Evolutionary conservation across 2,113 vertebrate species (phyloP).

Genomic region (Falco punctatus): DNA sequence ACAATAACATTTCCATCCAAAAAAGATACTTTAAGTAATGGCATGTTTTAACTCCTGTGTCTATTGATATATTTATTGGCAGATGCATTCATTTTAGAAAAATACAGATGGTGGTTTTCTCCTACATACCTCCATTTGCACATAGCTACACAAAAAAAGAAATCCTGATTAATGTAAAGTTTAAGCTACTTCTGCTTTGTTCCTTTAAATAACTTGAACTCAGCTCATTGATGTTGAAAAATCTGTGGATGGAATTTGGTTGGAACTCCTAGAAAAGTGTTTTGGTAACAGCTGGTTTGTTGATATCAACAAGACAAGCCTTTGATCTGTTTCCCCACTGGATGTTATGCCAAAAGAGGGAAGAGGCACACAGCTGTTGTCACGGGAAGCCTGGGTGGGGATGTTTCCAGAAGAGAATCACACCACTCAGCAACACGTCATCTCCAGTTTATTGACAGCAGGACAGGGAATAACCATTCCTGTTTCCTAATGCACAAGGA

Average conservation of each 20-base stretch:
- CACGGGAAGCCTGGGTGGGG: neutral
- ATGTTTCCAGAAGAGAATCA: neutral
- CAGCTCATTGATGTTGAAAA: neutral
- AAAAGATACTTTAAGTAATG: neutral
- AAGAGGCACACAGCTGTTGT: neutral
- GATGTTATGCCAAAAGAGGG: neutral
- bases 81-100: neutral
- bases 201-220: neutral
- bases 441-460: neutral
- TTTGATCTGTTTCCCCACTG: neutral
- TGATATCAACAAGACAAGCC: neutral
- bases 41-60: neutral
- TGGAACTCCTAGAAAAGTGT: neutral
- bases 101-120: neutral
- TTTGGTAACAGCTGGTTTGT: rapidly evolving
- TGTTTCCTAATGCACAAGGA: neutral
- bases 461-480: neutral
- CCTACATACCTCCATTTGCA: neutral
- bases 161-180: neutral
- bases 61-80: neutral
- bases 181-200: neutral
- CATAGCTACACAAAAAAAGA: neutral
- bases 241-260: neutral
- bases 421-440: rapidly evolving
- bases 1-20: neutral